Conservation (phyloP, 2,888 invertebrate species). For the Cheiracanthium punctorium region DNA sequence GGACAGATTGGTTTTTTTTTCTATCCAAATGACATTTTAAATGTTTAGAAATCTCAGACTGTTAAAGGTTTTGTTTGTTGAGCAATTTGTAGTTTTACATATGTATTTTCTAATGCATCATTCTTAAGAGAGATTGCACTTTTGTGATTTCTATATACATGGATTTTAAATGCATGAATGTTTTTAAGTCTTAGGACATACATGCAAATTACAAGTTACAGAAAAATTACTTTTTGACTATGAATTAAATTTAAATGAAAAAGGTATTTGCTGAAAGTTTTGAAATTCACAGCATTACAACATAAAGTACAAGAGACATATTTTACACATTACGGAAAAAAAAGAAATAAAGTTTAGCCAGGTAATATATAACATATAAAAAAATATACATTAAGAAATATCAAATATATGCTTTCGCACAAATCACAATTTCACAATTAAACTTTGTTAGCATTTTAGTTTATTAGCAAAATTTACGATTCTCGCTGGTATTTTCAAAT, state of each 20-base stretch:
- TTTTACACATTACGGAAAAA: neutral
- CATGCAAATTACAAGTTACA: neutral
- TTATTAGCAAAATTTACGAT: conserved; percentile 2
- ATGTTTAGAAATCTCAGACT: neutral
- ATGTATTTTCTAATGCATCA: neutral
- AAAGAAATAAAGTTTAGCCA: neutral
- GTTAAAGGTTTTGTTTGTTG: neutral
- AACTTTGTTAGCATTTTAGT: neutral
- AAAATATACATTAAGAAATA: no score
- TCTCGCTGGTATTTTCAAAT: neutral
- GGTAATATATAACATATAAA: neutral
- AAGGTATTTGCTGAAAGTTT: neutral
- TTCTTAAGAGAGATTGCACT: neutral
- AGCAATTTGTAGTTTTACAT: neutral
- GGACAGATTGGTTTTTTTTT: neutral
- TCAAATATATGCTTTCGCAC: no score
- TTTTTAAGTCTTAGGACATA: neutral
- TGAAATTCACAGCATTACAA: neutral
- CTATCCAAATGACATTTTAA: neutral
- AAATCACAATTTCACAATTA: no score
- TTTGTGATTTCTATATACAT: neutral
- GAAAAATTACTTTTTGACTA: neutral
- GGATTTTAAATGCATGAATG: neutral
- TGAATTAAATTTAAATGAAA: neutral
- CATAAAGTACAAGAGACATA: neutral